A percentile compares a stretch with the other conserved stretches of the same genome.
These are phyloP conservation scores for Gambusia yucatana DNA, from an alignment of 2,797 vertebrate genomes.

Conservation along the genomic window DNA sequence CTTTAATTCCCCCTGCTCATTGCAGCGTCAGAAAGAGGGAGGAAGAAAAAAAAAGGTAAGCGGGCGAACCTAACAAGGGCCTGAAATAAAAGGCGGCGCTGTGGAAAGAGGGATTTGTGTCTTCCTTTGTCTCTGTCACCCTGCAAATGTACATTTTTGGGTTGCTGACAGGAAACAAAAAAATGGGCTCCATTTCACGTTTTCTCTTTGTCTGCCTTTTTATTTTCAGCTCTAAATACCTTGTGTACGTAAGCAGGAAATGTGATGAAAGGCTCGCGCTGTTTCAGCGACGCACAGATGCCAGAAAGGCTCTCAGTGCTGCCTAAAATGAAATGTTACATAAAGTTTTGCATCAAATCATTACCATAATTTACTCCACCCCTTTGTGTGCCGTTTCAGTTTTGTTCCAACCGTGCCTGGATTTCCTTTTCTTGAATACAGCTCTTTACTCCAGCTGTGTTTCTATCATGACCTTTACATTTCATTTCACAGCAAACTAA, in stretches of 20 bases:
- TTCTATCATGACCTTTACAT: neutral
- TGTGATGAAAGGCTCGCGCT: slow-evolving; percentile 21
- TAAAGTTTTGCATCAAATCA: neutral
- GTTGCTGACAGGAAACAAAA: slow-evolving; percentile 28
- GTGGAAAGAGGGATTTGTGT: slow-evolving; percentile 49
- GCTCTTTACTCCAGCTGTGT: neutral
- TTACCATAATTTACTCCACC: neutral
- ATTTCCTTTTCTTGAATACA: neutral
- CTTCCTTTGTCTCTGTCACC: slow-evolving; percentile 27
- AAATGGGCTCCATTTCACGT: slow-evolving; percentile 17
- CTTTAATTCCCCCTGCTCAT: slow-evolving; percentile 61
- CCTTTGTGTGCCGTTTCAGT: neutral
- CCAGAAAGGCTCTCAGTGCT: neutral
- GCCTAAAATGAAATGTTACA: neutral
- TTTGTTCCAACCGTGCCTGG: neutral
- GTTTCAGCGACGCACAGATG: neutral
- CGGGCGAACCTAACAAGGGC: slow-evolving; percentile 39
- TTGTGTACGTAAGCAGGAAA: slow-evolving; percentile 22
- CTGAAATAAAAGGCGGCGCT: slow-evolving; percentile 49
- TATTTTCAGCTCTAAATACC: slow-evolving; percentile 28
- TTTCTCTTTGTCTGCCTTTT: slow-evolving; percentile 8
- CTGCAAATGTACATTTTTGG: slow-evolving; percentile 46
- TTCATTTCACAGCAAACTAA: neutral
- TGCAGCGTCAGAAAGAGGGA: slow-evolving; percentile 28
- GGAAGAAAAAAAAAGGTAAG: slow-evolving; percentile 46